These are phyloP conservation scores for Clarias platycephalus DNA, from an alignment of 2,797 vertebrate species.

Conservation along the genomic window DNA sequence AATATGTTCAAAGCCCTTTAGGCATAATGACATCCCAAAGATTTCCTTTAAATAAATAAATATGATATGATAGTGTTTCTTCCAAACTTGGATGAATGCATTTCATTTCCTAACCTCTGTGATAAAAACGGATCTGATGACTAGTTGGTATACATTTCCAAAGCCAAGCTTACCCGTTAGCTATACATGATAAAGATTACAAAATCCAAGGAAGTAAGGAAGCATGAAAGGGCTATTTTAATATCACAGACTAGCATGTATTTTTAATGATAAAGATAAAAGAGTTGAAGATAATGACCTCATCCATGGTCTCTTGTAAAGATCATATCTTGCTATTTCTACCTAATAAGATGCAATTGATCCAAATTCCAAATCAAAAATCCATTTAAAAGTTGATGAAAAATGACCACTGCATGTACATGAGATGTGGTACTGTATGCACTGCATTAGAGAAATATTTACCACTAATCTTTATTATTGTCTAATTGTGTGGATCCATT, in stretches of 20 bases:
- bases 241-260: not conserved
- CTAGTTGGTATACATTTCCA: not conserved
- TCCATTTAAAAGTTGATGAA: not conserved
- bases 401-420: not conserved
- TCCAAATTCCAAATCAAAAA: not conserved
- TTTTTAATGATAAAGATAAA: not conserved
- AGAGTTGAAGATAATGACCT: not conserved
- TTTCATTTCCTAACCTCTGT: not conserved
- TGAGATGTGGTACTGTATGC: not conserved
- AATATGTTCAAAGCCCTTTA: not conserved
- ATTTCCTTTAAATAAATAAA: slow-evolving; percentile 1
- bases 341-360: not conserved
- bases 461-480: not conserved
- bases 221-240: not conserved
- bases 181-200: not conserved
- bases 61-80: not conserved
- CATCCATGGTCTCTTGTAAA: not conserved
- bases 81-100: not conserved
- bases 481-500: not conserved
- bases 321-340: not conserved
- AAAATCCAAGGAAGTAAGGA: not conserved
- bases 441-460: not conserved
- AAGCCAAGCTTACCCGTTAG: not conserved
- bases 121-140: not conserved
- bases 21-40: not conserved